A percentile compares a stretch with the other conserved stretches of the same genome.
These are phyloP conservation scores for Volucella inflata DNA, from an alignment of 2,888 invertebrate genomes.

Conservation along the genomic window DNA sequence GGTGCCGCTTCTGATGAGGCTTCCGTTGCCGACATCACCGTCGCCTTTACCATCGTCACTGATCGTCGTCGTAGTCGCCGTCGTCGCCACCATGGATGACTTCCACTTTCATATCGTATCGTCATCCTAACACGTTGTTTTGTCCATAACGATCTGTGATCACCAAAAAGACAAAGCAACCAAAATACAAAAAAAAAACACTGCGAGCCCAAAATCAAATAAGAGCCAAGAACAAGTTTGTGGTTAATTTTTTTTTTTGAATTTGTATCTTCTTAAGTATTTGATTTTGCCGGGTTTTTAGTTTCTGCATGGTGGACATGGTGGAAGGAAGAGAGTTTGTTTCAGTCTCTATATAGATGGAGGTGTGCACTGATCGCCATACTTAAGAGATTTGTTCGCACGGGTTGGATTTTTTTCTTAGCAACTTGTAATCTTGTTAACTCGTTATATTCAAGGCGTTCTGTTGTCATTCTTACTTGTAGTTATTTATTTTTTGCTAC, in stretches of 20 bases:
- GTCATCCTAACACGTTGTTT: slow-evolving; percentile 73
- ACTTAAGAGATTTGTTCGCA: slow-evolving; percentile 71
- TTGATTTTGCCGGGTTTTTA: slow-evolving; percentile 15
- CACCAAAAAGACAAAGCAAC: slow-evolving; percentile 55
- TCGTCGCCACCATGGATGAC: slow-evolving; percentile 48
- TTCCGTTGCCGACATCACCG: slow-evolving; percentile 65
- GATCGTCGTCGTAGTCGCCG: slow-evolving; percentile 1
- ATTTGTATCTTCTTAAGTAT: neutral
- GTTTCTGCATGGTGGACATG: slow-evolving; percentile 28
- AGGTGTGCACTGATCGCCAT: slow-evolving; percentile 64
- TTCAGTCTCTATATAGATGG: slow-evolving; percentile 37
- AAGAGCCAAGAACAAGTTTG: slow-evolving; percentile 73
- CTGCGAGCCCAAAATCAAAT: slow-evolving; percentile 62
- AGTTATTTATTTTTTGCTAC: slow-evolving; percentile 31
- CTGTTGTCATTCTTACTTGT: slow-evolving; percentile 48
- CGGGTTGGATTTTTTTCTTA: slow-evolving; percentile 59
- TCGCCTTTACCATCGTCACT: neutral
- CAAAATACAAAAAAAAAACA: slow-evolving; percentile 30
- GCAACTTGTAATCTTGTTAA: slow-evolving; percentile 71
- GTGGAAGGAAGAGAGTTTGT: slow-evolving; percentile 24
- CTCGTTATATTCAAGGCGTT: slow-evolving; percentile 60
- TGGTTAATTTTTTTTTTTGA: slow-evolving; percentile 52
- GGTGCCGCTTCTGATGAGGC: slow-evolving; percentile 73
- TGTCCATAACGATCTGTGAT: slow-evolving; percentile 65
- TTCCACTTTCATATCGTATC: slow-evolving; percentile 73